Evolutionary conservation across 2,113 vertebrate genomes (phyloP), one percentile per base, ranked within the genome.

Genomic region (Rhinichthys klamathensis): DNA sequence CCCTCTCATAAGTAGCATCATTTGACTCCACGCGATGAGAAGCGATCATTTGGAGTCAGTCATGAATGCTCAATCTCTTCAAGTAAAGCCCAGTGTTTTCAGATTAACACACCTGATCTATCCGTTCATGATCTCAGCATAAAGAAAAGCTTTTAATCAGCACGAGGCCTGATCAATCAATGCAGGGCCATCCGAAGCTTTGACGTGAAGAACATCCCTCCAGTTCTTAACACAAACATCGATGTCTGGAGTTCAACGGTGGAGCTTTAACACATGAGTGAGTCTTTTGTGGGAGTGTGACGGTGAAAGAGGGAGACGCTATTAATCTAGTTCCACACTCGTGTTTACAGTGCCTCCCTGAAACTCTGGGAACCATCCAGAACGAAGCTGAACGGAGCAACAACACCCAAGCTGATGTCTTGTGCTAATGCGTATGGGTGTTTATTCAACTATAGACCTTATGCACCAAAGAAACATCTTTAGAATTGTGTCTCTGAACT

Each of bases 121-220:
- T 54, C 41, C 9, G 30, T 76, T 84, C 35, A 90, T 87, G 79
- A 90, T 85, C 80, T 46, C 44, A 18, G 25, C 41, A 86, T 58
- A 70, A 56, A 80, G 84, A 79, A 67, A 87, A 32, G 75, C 87
- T 87, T 90, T 87, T 87, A 87, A 89, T 88, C 79, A 85, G 69
- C 86, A n/a, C 25, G 12, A 58, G 80, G 73, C 74, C 60, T 54
- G 44, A 87, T 83, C 44, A 82, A 89, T 87, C 83, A 73, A 85
- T 90, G 75, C 32, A 51, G 27, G 41, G 38, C 44, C 4, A 35
- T 73, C 54, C 25, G 72, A 74, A 75, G 84, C 80, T 88, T 87
- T 84, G 82, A 75, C 80, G 81, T 80, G 38, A 69, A 84, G 75
- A 30, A 27, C 80, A 78, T 82, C 87, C 61, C 76, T 58, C 87